These are phyloP conservation scores for Crocodylus rhombifer DNA, from an alignment of 2,797 vertebrate genomes.

Conservation along the genomic window DNA sequence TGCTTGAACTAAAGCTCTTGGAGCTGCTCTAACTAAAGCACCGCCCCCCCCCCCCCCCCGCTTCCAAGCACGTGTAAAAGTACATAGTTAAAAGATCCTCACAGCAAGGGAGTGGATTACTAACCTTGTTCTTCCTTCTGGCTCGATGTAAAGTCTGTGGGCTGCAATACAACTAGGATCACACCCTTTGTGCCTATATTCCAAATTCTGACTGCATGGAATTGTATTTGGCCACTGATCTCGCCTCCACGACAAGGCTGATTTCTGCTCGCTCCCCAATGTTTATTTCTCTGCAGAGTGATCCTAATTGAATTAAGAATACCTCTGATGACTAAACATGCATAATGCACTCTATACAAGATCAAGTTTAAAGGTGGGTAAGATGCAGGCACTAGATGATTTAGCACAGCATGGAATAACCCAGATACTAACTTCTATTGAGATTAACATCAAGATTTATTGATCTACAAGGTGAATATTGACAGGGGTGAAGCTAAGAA, in stretches of 20 bases:
- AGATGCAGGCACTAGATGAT: fast-evolving
- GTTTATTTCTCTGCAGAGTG: not conserved
- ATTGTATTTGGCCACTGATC: fast-evolving
- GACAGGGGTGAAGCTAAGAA: not conserved
- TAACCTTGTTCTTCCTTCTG: not conserved
- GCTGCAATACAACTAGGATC: not conserved
- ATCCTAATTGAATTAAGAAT: not conserved
- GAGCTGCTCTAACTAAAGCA: no score
- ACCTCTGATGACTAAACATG: not conserved
- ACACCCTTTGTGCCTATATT: fast-evolving
- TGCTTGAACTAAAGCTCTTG: no score
- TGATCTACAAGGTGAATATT: fast-evolving
- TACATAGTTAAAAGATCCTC: not conserved
- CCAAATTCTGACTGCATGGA: fast-evolving
- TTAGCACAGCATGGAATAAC: fast-evolving
- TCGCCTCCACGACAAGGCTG: fast-evolving
- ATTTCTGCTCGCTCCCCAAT: not conserved
- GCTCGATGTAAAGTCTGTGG: fast-evolving
- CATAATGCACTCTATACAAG: not conserved
- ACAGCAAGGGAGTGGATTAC: not conserved
- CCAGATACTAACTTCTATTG: not conserved
- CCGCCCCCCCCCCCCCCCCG: no score
- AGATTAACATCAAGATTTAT: fast-evolving
- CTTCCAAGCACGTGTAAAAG: not conserved
- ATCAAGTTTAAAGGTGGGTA: not conserved